phyloP scores from a whole-genome alignment of 2,797 vertebrate genomes.

The Hippopotamyrus pictus region DNA sequence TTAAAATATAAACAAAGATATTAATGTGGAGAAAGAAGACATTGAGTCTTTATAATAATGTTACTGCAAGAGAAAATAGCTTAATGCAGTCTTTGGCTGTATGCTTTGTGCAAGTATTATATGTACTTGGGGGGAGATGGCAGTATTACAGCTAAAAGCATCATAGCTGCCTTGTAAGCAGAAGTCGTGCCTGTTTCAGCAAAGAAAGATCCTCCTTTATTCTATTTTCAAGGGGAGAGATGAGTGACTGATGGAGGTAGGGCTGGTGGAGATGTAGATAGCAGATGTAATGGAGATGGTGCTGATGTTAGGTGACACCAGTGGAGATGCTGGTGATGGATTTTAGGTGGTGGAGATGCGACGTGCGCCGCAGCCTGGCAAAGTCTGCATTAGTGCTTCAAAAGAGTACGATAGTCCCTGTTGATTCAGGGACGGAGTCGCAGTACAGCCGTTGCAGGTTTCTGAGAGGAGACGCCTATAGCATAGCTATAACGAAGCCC shows the following conservation, averaged over 20 bases:
- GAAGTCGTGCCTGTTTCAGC: not conserved
- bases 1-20: constrained; percentile 1
- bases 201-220: not conserved
- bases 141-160: not conserved
- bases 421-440: not conserved
- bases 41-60: not conserved
- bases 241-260: not conserved
- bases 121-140: not conserved
- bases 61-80: not conserved
- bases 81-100: not conserved
- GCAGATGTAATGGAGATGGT: not conserved
- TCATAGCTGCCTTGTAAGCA: not conserved
- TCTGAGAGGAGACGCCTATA: not conserved
- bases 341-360: not conserved
- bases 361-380: not conserved
- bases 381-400: not conserved
- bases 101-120: not conserved
- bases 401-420: not conserved
- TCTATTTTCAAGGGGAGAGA: not conserved
- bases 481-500: not conserved
- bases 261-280: not conserved
- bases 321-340: not conserved
- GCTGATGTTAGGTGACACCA: not conserved
- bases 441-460: not conserved
- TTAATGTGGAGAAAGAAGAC: not conserved